Evolutionary conservation across 2,113 vertebrate species (phyloP).

Genomic region (Nestor notabilis): DNA sequence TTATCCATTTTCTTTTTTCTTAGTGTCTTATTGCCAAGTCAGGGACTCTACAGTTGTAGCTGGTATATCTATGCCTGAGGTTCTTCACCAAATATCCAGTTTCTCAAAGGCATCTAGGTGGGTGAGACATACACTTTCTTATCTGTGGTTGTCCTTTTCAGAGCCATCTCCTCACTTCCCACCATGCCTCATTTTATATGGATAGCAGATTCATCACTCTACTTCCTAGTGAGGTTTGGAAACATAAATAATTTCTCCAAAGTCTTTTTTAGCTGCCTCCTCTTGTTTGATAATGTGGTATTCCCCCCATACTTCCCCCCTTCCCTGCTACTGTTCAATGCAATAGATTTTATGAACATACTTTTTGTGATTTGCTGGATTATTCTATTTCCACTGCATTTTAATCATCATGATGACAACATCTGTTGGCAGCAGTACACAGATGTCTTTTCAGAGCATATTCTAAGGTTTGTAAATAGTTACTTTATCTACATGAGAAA

Average conservation of each 20-base stretch:
- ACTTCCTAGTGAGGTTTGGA: neutral
- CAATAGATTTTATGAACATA: neutral
- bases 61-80: neutral
- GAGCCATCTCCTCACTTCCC: neutral
- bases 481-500: neutral
- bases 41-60: neutral
- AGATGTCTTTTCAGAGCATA: conserved; percentile 23
- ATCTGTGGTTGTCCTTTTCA: neutral
- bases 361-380: conserved; percentile 48
- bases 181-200: neutral
- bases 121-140: neutral
- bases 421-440: conserved; percentile 50
- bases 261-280: neutral
- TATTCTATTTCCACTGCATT: conserved; percentile 57
- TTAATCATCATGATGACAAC: conserved; percentile 63
- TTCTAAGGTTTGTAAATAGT: neutral
- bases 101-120: neutral
- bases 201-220: neutral
- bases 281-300: neutral
- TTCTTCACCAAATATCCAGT: neutral
- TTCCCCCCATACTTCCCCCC: neutral
- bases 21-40: neutral
- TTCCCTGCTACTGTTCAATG: neutral
- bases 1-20: neutral
- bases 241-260: neutral